Evolutionary conservation across 2,888 invertebrate genomes (phyloP).

Genomic region (Polydrusus pterygomalis): DNA sequence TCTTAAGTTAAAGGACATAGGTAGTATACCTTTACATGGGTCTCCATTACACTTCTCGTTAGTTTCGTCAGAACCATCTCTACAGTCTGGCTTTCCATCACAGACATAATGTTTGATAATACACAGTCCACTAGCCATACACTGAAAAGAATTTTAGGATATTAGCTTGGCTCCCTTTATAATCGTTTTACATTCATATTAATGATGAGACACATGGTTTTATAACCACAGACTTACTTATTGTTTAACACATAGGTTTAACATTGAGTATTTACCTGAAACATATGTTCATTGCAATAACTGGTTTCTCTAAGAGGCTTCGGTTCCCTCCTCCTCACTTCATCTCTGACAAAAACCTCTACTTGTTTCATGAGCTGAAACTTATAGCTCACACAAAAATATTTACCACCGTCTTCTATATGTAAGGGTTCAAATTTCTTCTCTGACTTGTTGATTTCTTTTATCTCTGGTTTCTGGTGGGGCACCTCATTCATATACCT

Average conservation of each 20-base stretch:
- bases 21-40: constrained; percentile 71
- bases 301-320: constrained; percentile 59
- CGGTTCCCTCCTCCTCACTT: constrained; percentile 58
- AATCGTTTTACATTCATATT: too few species aligned
- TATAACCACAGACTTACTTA: too few species aligned
- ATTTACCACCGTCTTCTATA: constrained; percentile 66
- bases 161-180: background rate
- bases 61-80: constrained; percentile 74
- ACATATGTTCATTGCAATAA: constrained; percentile 68
- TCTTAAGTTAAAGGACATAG: background rate
- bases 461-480: constrained; percentile 27
- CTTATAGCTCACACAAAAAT: constrained; percentile 68
- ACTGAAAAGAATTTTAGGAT: constrained; percentile 57
- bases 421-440: constrained; percentile 66
- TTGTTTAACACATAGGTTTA: too few species aligned
- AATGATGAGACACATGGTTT: too few species aligned
- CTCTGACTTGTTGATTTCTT: constrained; percentile 65
- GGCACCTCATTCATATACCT: constrained; percentile 15
- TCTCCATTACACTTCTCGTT: constrained; percentile 68
- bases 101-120: constrained; percentile 74
- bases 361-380: constrained; percentile 65
- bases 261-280: constrained; percentile 55
- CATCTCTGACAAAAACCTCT: constrained; percentile 64
- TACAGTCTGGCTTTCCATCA: constrained; percentile 74
- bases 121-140: constrained; percentile 68